Evolutionary conservation across 2,888 invertebrate species (phyloP).

Genomic region (Athrips mouffetella): DNA sequence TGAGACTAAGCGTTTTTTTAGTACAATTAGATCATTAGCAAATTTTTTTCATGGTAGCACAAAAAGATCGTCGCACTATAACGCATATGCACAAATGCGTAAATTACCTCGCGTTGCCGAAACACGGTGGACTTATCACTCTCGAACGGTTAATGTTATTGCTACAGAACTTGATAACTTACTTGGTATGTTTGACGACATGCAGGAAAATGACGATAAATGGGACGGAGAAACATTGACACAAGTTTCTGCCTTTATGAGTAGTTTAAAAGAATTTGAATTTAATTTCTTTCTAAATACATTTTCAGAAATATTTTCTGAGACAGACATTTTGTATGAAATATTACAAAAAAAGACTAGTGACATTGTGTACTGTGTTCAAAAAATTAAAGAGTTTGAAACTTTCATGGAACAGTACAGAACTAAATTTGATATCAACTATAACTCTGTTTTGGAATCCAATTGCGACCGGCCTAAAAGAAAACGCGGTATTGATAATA

Average conservation of each 20-base stretch:
- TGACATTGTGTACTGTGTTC: not conserved
- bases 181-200: not conserved
- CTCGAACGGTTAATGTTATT: no score
- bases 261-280: not conserved
- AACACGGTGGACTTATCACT: no score
- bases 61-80: constrained; percentile 6
- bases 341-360: not conserved
- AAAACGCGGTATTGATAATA: not conserved
- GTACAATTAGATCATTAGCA: not conserved
- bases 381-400: not conserved
- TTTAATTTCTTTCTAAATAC: constrained; percentile 4
- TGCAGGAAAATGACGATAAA: not conserved
- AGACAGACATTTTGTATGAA: not conserved
- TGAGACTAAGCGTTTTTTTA: constrained; percentile 30
- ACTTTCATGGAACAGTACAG: not conserved
- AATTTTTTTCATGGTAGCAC: not conserved
- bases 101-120: constrained; percentile 9
- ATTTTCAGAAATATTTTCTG: no score
- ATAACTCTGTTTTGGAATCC: not conserved
- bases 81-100: no score
- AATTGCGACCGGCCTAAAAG: not conserved
- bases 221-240: constrained; percentile 2
- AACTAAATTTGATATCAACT: not conserved
- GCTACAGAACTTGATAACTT: not conserved
- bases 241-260: not conserved